These are phyloP conservation scores for Alloscopus bannaensis DNA, from an alignment of 2,888 invertebrate species.

Conservation along the genomic window DNA sequence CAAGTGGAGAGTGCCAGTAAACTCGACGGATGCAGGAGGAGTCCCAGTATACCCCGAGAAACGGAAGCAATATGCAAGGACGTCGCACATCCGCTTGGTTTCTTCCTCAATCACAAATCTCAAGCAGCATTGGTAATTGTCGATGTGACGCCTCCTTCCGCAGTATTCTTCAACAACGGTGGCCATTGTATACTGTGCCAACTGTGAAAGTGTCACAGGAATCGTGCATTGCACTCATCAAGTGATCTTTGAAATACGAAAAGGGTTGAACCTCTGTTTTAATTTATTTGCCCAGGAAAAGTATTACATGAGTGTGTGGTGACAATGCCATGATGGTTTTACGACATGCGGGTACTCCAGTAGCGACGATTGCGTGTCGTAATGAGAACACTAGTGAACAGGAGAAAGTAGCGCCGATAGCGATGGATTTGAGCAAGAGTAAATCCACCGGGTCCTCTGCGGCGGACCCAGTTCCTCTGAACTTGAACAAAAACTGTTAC, in stretches of 20 bases:
- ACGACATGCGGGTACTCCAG: conserved; percentile 71
- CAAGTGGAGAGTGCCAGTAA: not conserved
- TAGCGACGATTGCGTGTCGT: conserved; percentile 65
- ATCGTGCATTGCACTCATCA: not conserved
- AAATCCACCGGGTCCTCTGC: conserved; percentile 48
- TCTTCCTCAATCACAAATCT: not conserved
- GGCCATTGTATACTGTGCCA: conserved; percentile 23
- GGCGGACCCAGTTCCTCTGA: conserved; percentile 56
- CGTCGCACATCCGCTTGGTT: conserved; percentile 41
- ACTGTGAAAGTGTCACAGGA: not conserved
- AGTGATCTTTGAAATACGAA: not conserved
- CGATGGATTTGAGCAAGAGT: conserved; percentile 73
- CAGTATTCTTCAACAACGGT: conserved; percentile 11
- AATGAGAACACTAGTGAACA: conserved; percentile 65
- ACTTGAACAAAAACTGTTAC: conserved; percentile 32
- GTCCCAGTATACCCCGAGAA: conserved; percentile 48
- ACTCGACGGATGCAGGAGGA: not conserved
- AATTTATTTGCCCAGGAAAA: too few relatives aligned
- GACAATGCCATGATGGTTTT: conserved; percentile 74
- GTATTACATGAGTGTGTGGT: conserved; percentile 1
- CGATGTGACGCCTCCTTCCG: not conserved
- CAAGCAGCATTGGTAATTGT: not conserved
- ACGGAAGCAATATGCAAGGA: conserved; percentile 59
- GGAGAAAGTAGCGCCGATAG: conserved; percentile 62
- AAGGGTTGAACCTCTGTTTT: conserved; percentile 10